Base-by-base conservation (phyloP, 2,888 invertebrate species). In the Lasioglossum calceatum region DNA sequence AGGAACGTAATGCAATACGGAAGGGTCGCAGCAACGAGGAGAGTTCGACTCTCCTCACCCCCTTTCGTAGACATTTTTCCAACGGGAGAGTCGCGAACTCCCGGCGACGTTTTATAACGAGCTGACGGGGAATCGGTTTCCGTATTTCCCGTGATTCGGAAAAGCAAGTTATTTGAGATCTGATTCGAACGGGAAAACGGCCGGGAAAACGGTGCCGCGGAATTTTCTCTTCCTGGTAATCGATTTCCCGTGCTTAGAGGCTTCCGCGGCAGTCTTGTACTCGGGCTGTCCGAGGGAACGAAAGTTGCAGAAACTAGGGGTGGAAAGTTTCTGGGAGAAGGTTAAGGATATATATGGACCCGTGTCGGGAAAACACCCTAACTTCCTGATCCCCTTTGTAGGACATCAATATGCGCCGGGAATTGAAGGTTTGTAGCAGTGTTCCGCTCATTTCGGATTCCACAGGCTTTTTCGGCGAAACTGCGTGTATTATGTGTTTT, bases 1-100 rank as follows among this genome's bases (percentile, higher is more conserved):
- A 85, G 73, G 54, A 75, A 75, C 73, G 71, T 79, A 82, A 87
- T 79, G 75, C 47, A 77, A 87, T 79, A 61, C 7, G 44, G 50
- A 73, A 36, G 27, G 54, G 61, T 19, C 12, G 12, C 61, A 27
- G 44, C 5, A 73, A 64, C 14, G 72, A 47, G 44, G 54, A n/a
- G 23, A 54, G 23, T n/a, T 54, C 54, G 7, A 54, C 54, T 10
- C n/a, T 44, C 27, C 12, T 27, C 27, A 4, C 10, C 73, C 58
- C 64, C 3, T 79, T n/a, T 44, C 70, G 73, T 23, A 76, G 19
- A 72, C 64, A 75, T 23, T 77, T 67, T 75, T 54, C 76, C 67
- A 61, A 42, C n/a, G 32, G 10, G 7, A n/a, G 5, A 67, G 32
- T 47, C n/a, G n/a, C 44, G 14, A 27, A 14, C n/a, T 50, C 3